These are phyloP conservation scores for Fissipunctia ypsillon DNA, from an alignment of 2,888 invertebrate genomes.

Conservation along the genomic window DNA sequence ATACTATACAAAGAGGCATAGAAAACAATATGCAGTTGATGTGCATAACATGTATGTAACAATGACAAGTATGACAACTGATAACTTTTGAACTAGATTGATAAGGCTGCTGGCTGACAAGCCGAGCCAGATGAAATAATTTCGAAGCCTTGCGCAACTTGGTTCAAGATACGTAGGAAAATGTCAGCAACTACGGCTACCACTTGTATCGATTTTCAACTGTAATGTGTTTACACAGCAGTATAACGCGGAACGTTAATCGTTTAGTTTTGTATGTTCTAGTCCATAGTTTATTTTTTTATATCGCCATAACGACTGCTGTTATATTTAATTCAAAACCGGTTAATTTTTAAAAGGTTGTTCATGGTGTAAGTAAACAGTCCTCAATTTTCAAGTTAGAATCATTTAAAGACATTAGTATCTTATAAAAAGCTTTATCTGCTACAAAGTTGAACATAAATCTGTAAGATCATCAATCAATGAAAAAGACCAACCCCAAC, in stretches of 20 bases:
- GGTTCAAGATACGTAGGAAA: slow-evolving; percentile 24
- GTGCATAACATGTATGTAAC: too few relatives aligned
- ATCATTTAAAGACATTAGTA: too few relatives aligned
- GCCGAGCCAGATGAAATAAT: slow-evolving; percentile 9
- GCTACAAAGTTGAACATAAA: too few relatives aligned
- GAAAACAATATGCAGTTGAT: slow-evolving; percentile 16
- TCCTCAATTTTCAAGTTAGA: too few relatives aligned
- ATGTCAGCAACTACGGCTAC: slow-evolving; percentile 22
- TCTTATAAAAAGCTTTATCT: too few relatives aligned
- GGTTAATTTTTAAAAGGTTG: too few relatives aligned
- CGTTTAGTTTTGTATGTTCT: slow-evolving; percentile 15
- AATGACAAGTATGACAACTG: too few relatives aligned
- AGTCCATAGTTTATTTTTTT: slow-evolving; percentile 3
- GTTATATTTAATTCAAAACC: not conserved
- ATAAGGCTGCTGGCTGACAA: slow-evolving; percentile 24
- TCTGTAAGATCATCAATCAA: too few relatives aligned
- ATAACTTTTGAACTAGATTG: slow-evolving; percentile 44
- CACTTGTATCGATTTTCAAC: slow-evolving; percentile 58
- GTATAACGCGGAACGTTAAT: slow-evolving; percentile 25
- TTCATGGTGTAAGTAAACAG: too few relatives aligned
- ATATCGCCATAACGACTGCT: not conserved
- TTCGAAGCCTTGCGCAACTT: slow-evolving; percentile 3
- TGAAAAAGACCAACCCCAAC: not conserved
- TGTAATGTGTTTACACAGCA: slow-evolving; percentile 51
- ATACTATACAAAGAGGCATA: slow-evolving; percentile 3